Evolutionary conservation across 2,113 vertebrate species (phyloP).

Genomic region (human (Homo sapiens)): DNA sequence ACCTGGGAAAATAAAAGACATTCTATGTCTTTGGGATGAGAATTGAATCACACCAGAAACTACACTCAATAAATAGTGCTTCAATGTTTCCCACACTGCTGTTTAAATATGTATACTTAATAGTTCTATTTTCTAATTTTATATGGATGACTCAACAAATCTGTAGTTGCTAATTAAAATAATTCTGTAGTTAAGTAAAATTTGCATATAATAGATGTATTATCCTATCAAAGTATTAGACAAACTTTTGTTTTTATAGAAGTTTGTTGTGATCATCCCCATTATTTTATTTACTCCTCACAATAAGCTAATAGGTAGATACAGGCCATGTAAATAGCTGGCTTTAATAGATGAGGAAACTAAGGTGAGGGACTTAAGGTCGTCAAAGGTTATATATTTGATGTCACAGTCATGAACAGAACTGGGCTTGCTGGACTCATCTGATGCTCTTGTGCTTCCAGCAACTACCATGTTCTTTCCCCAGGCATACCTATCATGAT

Average conservation of each 20-base stretch:
- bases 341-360: conserved; percentile 18
- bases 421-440: neutral
- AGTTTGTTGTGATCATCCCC: neutral
- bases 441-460: neutral
- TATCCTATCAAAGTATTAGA: neutral
- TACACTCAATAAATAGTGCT: neutral
- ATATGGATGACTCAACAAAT: neutral
- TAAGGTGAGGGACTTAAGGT: neutral
- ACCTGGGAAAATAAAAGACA: neutral
- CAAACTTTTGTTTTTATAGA: neutral
- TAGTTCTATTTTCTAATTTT: neutral
- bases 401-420: neutral
- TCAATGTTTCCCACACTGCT: neutral
- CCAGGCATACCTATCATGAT: conserved; percentile 54
- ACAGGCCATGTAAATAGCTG: neutral
- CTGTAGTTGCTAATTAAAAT: neutral
- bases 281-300: neutral
- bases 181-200: neutral
- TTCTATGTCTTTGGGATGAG: neutral
- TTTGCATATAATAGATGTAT: neutral
- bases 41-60: neutral
- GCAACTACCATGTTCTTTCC: conserved; percentile 25
- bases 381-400: neutral
- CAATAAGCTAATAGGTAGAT: neutral
- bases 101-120: neutral